Percentiles rank a stretch among this genome's conserved stretches.
These are phyloP conservation scores for Lepus townsendii DNA, from an alignment of 2,797 vertebrate genomes.

Conservation along the genomic window DNA sequence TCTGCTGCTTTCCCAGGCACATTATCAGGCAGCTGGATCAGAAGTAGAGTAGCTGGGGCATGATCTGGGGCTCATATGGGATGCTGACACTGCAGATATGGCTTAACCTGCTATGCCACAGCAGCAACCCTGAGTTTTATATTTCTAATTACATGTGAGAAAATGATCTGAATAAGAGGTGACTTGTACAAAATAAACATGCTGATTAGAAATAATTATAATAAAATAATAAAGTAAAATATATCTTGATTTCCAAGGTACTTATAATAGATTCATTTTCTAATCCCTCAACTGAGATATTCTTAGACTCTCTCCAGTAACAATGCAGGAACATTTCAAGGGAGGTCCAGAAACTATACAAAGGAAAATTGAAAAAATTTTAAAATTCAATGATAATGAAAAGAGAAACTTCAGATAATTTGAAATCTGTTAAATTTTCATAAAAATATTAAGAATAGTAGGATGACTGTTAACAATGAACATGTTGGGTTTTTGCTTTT, in stretches of 20 bases:
- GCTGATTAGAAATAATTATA: not conserved
- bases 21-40: too few relatives aligned
- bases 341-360: not conserved
- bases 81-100: too few relatives aligned
- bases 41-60: too few relatives aligned
- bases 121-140: not conserved
- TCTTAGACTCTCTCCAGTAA: not conserved
- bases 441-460: not conserved
- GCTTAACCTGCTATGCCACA: too few relatives aligned
- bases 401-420: not conserved
- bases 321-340: conserved; percentile 20
- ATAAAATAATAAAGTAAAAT: conserved; percentile 33
- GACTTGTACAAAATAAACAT: not conserved
- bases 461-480: not conserved
- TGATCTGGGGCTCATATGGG: too few relatives aligned
- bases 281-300: not conserved
- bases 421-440: not conserved
- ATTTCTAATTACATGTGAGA: not conserved
- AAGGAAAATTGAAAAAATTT: not conserved
- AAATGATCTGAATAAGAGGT: not conserved
- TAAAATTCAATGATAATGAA: not conserved
- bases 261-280: not conserved
- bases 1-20: too few relatives aligned
- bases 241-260: conserved; percentile 21
- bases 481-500: not conserved